phyloP scores from a whole-genome alignment of 2,797 vertebrate genomes.

The Arvicola amphibius region DNA sequence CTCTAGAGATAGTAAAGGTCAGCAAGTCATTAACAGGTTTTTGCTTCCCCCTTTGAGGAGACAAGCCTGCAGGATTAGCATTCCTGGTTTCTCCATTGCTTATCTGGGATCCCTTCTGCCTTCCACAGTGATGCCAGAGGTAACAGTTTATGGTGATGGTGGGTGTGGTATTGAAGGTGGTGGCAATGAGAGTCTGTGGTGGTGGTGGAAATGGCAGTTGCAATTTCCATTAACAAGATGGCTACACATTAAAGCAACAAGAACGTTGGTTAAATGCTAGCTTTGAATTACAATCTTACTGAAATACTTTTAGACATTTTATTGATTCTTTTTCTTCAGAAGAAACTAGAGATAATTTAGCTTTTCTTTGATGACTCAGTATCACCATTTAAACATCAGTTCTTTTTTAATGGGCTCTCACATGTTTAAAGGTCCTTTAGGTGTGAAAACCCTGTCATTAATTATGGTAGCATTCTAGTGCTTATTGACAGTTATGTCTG shows the following conservation, averaged over 20 bases:
- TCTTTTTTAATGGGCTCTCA: conserved; percentile 24
- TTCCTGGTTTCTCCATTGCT: neutral
- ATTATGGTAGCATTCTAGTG: conserved; percentile 11
- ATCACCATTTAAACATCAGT: conserved; percentile 43
- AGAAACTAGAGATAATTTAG: conserved; percentile 54
- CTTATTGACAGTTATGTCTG: neutral
- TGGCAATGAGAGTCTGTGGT: neutral
- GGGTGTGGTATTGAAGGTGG: neutral
- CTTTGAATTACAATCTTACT: conserved; percentile 56
- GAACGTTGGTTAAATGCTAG: conserved; percentile 34
- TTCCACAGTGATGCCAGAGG: neutral
- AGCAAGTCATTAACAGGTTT: neutral
- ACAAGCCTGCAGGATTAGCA: too few species aligned
- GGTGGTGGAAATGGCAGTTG: too few species aligned
- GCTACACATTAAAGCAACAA: neutral
- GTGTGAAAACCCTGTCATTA: neutral
- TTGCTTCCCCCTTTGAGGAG: neutral
- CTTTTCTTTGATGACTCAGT: neutral
- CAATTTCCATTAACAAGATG: neutral
- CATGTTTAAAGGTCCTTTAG: conserved; percentile 48
- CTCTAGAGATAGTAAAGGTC: neutral
- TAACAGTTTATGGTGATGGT: neutral
- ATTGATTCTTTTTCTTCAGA: conserved; percentile 35
- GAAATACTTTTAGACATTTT: conserved; percentile 38
- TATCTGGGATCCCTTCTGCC: neutral